A percentile compares a stretch with the other conserved stretches of the same genome.
These are phyloP conservation scores for Dascillus cervinus DNA, from an alignment of 2,888 invertebrate genomes.

Conservation along the genomic window DNA sequence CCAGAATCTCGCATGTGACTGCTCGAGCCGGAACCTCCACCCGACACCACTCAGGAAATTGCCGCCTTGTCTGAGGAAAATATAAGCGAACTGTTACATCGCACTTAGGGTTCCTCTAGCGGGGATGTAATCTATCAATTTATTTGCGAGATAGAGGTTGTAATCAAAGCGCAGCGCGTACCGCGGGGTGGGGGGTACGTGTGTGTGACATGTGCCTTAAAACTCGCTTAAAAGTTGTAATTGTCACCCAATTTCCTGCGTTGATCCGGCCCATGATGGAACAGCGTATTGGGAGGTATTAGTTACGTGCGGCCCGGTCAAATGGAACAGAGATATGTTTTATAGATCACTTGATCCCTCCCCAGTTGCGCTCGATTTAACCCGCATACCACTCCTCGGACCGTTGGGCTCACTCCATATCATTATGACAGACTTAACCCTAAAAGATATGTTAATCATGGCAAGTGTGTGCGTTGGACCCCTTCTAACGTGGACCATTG, in stretches of 20 bases:
- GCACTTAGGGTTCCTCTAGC: constrained; percentile 5
- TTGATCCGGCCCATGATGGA: constrained; percentile 11
- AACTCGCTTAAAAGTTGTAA: constrained; percentile 11
- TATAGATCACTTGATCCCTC: no score
- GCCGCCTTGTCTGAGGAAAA: constrained; percentile 9
- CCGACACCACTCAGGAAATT: constrained; percentile 11
- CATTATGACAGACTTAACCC: no score
- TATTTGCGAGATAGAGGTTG: constrained; percentile 6
- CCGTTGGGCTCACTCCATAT: no score
- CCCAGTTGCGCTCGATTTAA: no score
- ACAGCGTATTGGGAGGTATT: constrained; percentile 15
- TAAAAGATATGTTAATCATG: no score
- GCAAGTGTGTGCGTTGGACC: no score
- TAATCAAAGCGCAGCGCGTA: constrained; percentile 2
- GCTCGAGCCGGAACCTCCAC: constrained; percentile 6
- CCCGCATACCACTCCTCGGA: no score
- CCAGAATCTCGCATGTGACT: constrained; percentile 9
- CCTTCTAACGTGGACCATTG: no score
- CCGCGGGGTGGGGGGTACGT: no score
- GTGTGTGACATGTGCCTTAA: constrained; percentile 9
- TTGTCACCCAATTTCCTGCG: constrained; percentile 9
- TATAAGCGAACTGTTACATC: constrained; percentile 6
- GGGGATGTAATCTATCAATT: constrained; percentile 8
- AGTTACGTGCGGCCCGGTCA: constrained; percentile 13
- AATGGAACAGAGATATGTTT: constrained; percentile 13